Evolutionary conservation across 2,888 invertebrate species (phyloP).

Genomic region (Microctonus aethiopoides): DNA sequence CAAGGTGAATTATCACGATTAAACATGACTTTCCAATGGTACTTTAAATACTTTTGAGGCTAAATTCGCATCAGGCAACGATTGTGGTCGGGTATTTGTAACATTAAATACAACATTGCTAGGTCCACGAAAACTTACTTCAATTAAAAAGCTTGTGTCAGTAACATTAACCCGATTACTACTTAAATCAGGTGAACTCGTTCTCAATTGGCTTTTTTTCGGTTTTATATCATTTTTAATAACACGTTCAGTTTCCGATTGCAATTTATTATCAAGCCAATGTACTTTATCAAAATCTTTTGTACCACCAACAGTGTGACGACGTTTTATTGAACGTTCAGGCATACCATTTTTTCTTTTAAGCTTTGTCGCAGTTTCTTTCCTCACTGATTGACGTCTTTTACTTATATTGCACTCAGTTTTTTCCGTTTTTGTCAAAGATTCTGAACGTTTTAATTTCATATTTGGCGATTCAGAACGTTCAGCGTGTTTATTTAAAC

Average conservation of each 20-base stretch:
- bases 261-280: conserved; percentile 70
- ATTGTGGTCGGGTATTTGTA: conserved; percentile 69
- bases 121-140: conserved; percentile 69
- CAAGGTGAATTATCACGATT: too few species aligned
- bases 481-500: conserved; percentile 63
- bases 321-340: conserved; percentile 85
- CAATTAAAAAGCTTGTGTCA: conserved; percentile 67
- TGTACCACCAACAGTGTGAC: conserved; percentile 94
- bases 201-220: conserved; percentile 71
- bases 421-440: conserved; percentile 79
- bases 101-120: conserved; percentile 70
- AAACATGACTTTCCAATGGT: conserved; percentile 73
- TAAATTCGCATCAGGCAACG: conserved; percentile 68
- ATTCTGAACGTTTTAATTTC: conserved; percentile 72
- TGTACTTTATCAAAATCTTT: conserved; percentile 82
- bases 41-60: conserved; percentile 69
- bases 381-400: conserved; percentile 69
- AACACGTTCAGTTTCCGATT: conserved; percentile 66
- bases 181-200: conserved; percentile 74
- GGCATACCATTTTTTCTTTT: conserved; percentile 83
- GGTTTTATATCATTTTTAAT: conserved; percentile 69
- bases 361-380: conserved; percentile 73
- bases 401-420: conserved; percentile 84
- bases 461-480: conserved; percentile 63
- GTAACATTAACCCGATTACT: conserved; percentile 59